Evolutionary conservation across 2,888 invertebrate genomes (phyloP), one percentile per base, ranked within the genome.

Genomic region (Corbicula japonica): DNA sequence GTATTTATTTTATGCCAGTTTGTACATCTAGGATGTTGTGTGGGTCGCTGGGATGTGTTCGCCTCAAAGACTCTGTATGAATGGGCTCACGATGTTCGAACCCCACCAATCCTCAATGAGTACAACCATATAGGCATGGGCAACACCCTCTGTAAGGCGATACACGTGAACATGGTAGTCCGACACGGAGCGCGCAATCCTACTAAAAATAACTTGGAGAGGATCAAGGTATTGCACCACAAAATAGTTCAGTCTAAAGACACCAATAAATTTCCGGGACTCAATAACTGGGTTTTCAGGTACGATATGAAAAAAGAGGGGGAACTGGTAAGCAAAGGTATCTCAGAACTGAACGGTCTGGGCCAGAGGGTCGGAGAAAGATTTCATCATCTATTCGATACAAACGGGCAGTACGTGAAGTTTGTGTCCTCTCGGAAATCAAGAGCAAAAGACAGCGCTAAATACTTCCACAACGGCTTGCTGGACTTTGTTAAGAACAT

Each of bases 121-220:
- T 32, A 62, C 35, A 32, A 46, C 26, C 34, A 50, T 12, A 34
- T 62, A 10, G 18, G 12, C 6, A 23, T 44, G 30, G 48, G 41
- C 2, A 41, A 58, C 21, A 46, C 52, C 1, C 34, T 63, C 12
- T 79, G 74, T 44, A 23, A 50, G 10, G 83, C 83, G 1, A 56
- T 76, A 6, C 73, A 79, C 35, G 73, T 83, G 12, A 79, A 74
- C 44, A 54, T 62, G 32, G 61, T 83, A 21, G 35, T 68, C 2
- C 44, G 79, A 15, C 83, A 83, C 44, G 83, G 83, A 1, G 73
- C 76, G 12, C 41, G 83, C 21, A 68, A 73, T 30, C 83, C 83
- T 1, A 60, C 66, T 1, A 56, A 38, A 6, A 50, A 50, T 10
- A 65, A 69, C 10, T 70, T 83, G 56, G 70, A 73, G 18, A 54